Percentiles rank a stretch among this genome's conserved stretches.
phyloP scores from a whole-genome alignment of 2,113 vertebrate species.

The Limnothrissa miodon region DNA sequence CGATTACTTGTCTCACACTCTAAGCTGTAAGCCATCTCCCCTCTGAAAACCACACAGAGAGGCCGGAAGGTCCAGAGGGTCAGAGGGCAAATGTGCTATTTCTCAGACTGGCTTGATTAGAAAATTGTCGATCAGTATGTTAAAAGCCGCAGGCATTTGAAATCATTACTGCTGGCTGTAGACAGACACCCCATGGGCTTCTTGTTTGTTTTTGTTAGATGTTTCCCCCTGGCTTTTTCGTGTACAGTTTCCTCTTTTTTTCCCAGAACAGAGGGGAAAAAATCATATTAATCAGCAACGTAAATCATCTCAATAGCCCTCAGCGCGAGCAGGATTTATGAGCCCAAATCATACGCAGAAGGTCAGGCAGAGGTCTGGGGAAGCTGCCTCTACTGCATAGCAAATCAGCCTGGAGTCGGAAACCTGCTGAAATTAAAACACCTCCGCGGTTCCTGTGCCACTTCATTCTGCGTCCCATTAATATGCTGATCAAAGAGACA shows the following conservation, averaged over 20 bases:
- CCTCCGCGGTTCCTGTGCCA: not conserved
- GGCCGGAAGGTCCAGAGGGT: not conserved
- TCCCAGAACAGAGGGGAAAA: not conserved
- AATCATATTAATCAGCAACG: not conserved
- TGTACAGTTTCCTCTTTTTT: not conserved
- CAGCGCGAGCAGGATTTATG: slow-evolving; percentile 7
- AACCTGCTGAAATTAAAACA: slow-evolving; percentile 33
- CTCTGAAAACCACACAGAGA: slow-evolving; percentile 7
- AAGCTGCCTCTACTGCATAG: slow-evolving; percentile 21
- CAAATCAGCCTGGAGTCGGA: slow-evolving; percentile 5
- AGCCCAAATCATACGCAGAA: slow-evolving; percentile 21
- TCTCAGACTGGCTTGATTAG: not conserved
- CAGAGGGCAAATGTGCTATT: slow-evolving; percentile 2
- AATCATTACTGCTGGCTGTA: slow-evolving; percentile 2
- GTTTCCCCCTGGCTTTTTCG: slow-evolving; percentile 12
- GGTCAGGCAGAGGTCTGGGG: slow-evolving; percentile 18
- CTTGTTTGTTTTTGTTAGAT: slow-evolving; percentile 27
- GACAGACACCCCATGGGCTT: not conserved
- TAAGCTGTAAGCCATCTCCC: slow-evolving; percentile 21
- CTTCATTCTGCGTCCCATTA: slow-evolving; percentile 15
- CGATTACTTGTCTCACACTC: slow-evolving; percentile 5
- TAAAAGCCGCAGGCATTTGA: slow-evolving; percentile 10
- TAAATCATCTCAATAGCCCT: slow-evolving; percentile 1
- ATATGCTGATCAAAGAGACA: slow-evolving; percentile 30
- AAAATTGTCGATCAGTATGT: slow-evolving; percentile 19